A percentile compares a stretch with the other conserved stretches of the same genome.
phyloP scores from a whole-genome alignment of 2,797 vertebrate genomes.

The Rhodeus uyekii region DNA sequence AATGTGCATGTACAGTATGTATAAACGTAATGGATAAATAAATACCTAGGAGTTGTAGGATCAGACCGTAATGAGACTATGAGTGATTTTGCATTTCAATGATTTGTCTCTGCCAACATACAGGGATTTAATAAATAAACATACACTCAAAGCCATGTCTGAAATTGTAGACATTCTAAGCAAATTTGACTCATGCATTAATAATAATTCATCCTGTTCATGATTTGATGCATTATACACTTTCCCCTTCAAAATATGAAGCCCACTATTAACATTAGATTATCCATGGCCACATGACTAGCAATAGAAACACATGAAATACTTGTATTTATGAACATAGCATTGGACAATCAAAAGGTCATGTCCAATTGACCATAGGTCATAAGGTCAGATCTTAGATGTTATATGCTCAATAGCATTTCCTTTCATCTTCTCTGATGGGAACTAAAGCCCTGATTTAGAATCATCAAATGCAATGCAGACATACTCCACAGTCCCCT shows the following conservation, averaged over 20 bases:
- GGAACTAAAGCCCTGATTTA: neutral
- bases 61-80: neutral
- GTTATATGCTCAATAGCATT: neutral
- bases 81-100: neutral
- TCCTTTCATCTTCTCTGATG: neutral
- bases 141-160: too few species aligned
- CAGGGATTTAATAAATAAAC: neutral
- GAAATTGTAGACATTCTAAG: neutral
- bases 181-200: neutral
- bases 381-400: constrained; percentile 7
- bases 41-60: neutral
- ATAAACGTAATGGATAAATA: neutral
- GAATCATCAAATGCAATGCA: neutral
- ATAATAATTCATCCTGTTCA: neutral
- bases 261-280: neutral
- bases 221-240: neutral
- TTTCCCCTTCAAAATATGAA: neutral
- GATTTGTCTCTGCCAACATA: neutral
- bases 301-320: neutral
- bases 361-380: neutral
- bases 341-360: constrained; percentile 4
- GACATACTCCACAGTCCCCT: neutral
- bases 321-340: neutral
- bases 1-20: neutral
- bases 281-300: neutral